These are phyloP conservation scores for Liparis tanakae DNA, from an alignment of 2,797 vertebrate species.

Conservation along the genomic window DNA sequence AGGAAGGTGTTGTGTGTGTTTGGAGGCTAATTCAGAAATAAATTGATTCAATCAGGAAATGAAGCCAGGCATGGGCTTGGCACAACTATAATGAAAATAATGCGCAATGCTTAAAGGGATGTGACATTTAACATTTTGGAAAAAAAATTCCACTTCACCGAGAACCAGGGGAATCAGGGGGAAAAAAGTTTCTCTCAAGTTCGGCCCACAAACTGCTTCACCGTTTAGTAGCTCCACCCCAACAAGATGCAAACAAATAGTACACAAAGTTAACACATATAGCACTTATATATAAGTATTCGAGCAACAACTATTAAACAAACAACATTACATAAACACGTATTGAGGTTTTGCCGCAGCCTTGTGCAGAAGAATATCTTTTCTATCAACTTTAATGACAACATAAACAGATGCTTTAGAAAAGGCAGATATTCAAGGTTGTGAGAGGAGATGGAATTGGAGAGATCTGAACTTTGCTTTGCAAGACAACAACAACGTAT, in stretches of 20 bases:
- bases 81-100: conserved; percentile 53
- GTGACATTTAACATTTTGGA: conserved; percentile 47
- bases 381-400: conserved; percentile 23
- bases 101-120: conserved; percentile 55
- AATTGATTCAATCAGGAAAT: conserved; percentile 62
- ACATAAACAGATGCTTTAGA: conserved; percentile 21
- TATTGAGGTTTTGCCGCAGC: not conserved
- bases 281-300: not conserved
- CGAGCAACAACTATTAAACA: conserved; percentile 1
- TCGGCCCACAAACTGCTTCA: conserved; percentile 14
- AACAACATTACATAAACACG: conserved; percentile 1
- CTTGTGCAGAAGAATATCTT: not conserved
- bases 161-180: conserved; percentile 12
- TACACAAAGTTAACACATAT: not conserved
- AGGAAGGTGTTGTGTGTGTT: conserved; percentile 31
- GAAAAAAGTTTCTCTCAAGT: conserved; percentile 35
- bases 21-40: conserved; percentile 51
- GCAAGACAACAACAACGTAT: not conserved
- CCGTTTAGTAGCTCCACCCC: not conserved
- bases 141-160: conserved; percentile 22
- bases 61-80: conserved; percentile 50
- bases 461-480: conserved; percentile 24
- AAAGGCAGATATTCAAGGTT: conserved; percentile 13
- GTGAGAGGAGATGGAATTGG: conserved; percentile 13
- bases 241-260: not conserved